phyloP scores from a whole-genome alignment of 1,140 invertebrate species.

The Drosophila pruinosa region DNA sequence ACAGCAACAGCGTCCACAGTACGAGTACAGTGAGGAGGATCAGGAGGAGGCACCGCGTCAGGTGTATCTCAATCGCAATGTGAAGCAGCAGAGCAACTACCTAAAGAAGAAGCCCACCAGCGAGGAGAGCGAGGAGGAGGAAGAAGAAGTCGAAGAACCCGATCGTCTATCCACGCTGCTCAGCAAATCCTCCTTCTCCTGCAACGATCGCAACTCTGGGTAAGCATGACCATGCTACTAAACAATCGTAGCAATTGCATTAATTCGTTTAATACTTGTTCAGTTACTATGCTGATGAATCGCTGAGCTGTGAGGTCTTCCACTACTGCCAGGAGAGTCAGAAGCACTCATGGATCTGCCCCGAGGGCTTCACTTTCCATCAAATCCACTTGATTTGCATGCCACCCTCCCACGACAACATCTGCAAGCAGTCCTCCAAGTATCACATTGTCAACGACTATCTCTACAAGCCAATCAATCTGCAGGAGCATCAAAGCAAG shows the following conservation, averaged over 20 bases:
- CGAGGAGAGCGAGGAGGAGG: slow-evolving; percentile 78
- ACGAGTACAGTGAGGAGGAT: slow-evolving; percentile 79
- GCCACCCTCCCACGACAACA: slow-evolving; percentile 94
- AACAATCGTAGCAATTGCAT: background rate
- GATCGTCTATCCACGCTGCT: slow-evolving; percentile 91
- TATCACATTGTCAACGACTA: slow-evolving; percentile 97
- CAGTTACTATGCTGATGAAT: slow-evolving; percentile 94
- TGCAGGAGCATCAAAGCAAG: slow-evolving; percentile 90
- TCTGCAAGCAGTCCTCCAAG: slow-evolving; percentile 93
- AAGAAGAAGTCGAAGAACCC: slow-evolving; percentile 93
- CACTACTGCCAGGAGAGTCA: slow-evolving; percentile 96
- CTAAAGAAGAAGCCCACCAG: slow-evolving; percentile 71
- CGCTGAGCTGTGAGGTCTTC: slow-evolving; percentile 95
- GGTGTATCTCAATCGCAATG: slow-evolving; percentile 70
- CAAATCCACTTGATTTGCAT: slow-evolving; percentile 97
- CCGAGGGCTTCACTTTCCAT: slow-evolving; percentile 95
- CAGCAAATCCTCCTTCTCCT: slow-evolving; percentile 92
- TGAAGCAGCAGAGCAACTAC: slow-evolving; percentile 74
- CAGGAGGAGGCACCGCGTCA: slow-evolving; percentile 79
- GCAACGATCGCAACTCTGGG: slow-evolving; percentile 91
- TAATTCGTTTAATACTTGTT: background rate
- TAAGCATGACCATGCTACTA: slow-evolving; percentile 12
- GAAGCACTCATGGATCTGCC: slow-evolving; percentile 96
- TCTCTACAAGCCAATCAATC: slow-evolving; percentile 93
- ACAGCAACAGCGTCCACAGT: slow-evolving; percentile 63